Conservation (phyloP, 1,140 invertebrate species). For the Megathymus violae region DNA sequence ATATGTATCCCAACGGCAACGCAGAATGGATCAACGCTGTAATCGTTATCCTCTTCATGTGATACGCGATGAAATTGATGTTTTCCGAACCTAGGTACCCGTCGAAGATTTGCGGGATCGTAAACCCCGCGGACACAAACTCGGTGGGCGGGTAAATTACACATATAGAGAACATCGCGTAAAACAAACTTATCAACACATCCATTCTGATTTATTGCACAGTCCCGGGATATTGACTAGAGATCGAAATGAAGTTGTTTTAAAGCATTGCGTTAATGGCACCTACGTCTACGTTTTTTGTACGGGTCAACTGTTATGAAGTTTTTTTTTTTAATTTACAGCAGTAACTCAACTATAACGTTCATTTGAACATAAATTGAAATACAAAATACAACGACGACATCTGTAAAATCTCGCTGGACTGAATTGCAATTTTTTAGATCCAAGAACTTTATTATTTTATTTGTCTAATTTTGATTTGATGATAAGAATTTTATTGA, state of each 20-base stretch:
- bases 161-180: conserved; percentile 87
- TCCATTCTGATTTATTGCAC: conserved; percentile 54
- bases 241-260: no score
- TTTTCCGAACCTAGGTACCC: conserved; percentile 87
- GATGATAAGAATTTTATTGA: conserved; percentile 9
- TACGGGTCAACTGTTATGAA: no score
- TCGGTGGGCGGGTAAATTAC: conserved; percentile 90
- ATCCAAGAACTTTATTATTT: no score
- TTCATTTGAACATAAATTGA: no score
- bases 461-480: no score
- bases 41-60: conserved; percentile 87
- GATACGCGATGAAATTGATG: conserved; percentile 88
- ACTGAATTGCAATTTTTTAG: no score
- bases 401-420: no score
- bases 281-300: neutral
- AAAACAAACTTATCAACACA: conserved; percentile 87
- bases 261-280: conserved; percentile 13
- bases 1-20: conserved; percentile 88
- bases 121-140: conserved; percentile 90
- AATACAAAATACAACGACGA: no score
- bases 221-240: no score
- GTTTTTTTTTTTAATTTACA: no score
- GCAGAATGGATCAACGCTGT: conserved; percentile 88
- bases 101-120: conserved; percentile 87
- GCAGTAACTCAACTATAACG: no score